Conservation (phyloP, 1,140 invertebrate genomes). For the Cotesia vestalis region DNA sequence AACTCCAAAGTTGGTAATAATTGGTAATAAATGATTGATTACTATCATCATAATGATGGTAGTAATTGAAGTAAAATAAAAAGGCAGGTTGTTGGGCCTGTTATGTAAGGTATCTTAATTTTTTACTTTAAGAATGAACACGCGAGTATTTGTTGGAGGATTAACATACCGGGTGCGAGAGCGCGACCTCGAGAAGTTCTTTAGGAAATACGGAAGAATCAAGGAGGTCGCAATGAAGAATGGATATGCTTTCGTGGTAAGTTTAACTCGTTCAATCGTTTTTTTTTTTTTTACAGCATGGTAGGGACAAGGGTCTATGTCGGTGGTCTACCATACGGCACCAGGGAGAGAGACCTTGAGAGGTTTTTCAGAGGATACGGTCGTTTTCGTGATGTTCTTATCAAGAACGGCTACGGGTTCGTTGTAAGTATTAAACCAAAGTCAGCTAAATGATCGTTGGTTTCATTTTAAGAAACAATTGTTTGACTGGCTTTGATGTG, state of each 20-base stretch:
- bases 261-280: constrained; percentile 68
- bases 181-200: constrained; percentile 83
- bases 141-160: constrained; percentile 81
- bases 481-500: too few relatives aligned
- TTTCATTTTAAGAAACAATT: too few relatives aligned
- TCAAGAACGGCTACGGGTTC: constrained; percentile 99
- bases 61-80: constrained; percentile 39
- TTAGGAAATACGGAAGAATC: constrained; percentile 81
- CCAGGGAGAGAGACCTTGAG: constrained; percentile 95
- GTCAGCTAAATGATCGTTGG: too few relatives aligned
- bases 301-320: constrained; percentile 95
- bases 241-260: constrained; percentile 87
- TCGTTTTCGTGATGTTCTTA: constrained; percentile 92
- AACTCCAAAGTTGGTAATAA: not conserved
- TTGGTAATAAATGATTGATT: constrained; percentile 3
- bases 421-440: constrained; percentile 78
- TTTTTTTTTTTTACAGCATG: constrained; percentile 72
- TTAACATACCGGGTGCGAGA: constrained; percentile 78
- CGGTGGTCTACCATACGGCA: constrained; percentile 91
- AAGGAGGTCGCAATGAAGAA: constrained; percentile 83
- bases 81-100: constrained; percentile 61
- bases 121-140: constrained; percentile 72
- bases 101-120: constrained; percentile 67
- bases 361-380: constrained; percentile 98
- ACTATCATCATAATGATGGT: constrained; percentile 19